Conservation (phyloP, 2,797 vertebrate species). For the Platyrinchus mystaceus region DNA sequence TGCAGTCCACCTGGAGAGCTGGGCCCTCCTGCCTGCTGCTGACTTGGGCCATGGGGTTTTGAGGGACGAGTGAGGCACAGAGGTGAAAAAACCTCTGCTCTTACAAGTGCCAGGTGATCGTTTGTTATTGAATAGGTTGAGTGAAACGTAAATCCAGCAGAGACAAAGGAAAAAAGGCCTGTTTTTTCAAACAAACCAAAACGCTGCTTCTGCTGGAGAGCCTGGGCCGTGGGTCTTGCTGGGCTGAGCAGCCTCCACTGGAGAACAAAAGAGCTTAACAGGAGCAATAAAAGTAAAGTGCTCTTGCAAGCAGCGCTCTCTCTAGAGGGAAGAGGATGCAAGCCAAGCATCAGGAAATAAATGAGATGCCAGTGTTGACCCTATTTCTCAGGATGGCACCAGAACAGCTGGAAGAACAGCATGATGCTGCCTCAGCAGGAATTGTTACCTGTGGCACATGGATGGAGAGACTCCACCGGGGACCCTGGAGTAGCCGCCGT, state of each 20-base stretch:
- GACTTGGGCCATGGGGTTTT: accelerated
- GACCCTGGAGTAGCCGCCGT: background rate
- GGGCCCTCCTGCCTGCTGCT: background rate
- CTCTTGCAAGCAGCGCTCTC: background rate
- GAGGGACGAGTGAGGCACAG: background rate
- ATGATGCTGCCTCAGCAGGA: slow-evolving; percentile 53
- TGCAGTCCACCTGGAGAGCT: background rate
- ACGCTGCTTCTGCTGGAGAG: background rate
- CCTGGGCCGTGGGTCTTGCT: background rate
- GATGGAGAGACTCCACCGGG: background rate
- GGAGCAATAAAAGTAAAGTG: slow-evolving; percentile 31
- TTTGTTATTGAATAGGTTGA: background rate
- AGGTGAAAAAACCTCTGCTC: background rate
- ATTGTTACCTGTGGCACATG: slow-evolving; percentile 22
- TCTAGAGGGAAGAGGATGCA: slow-evolving; percentile 42
- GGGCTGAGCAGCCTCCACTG: background rate
- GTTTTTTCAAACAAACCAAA: background rate
- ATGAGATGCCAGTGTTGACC: slow-evolving; percentile 56
- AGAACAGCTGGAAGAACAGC: slow-evolving; percentile 63
- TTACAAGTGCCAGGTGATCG: background rate
- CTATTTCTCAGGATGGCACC: slow-evolving; percentile 38
- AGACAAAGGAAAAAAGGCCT: background rate
- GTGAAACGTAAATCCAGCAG: accelerated
- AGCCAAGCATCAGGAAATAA: slow-evolving; percentile 58
- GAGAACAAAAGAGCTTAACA: slow-evolving; percentile 26